These are phyloP conservation scores for Leucosticte australis DNA, from an alignment of 2,113 vertebrate genomes.

Conservation along the genomic window DNA sequence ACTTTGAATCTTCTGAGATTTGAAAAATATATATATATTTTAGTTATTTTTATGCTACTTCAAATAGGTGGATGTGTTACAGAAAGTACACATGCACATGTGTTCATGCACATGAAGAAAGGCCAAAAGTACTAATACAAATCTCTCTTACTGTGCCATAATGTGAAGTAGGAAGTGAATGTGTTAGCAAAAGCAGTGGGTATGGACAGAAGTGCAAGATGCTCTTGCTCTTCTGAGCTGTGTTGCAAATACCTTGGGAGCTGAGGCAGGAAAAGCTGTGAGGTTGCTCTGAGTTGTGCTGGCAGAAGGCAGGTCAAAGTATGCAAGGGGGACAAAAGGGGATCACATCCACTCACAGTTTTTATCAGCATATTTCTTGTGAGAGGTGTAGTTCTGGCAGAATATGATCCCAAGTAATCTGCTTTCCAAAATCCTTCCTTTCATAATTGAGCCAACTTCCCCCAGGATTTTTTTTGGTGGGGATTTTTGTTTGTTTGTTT, in stretches of 20 bases:
- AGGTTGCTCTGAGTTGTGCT: neutral
- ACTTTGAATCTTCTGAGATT: neutral
- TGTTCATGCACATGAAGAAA: neutral
- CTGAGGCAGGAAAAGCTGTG: neutral
- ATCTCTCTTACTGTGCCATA: neutral
- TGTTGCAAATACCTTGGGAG: neutral
- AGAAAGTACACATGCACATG: neutral
- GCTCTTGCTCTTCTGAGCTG: neutral
- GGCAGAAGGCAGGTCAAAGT: neutral
- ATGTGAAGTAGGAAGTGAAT: neutral
- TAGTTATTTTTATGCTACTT: neutral
- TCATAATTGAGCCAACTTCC: neutral
- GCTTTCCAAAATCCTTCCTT: neutral
- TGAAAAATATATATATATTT: neutral
- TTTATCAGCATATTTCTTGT: neutral
- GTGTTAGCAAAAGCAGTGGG: neutral
- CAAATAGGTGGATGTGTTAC: neutral
- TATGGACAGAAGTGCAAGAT: slow-evolving; percentile 1
- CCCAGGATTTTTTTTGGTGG: neutral
- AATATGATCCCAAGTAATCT: neutral
- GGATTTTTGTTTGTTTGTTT: neutral
- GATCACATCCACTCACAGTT: neutral
- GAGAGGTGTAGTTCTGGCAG: neutral
- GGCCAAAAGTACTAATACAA: neutral
- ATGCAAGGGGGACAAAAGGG: neutral